A percentile compares a stretch with the other conserved stretches of the same genome.
Conservation (phyloP, 2,888 invertebrate genomes). For the Punctoribates punctum region DNA sequence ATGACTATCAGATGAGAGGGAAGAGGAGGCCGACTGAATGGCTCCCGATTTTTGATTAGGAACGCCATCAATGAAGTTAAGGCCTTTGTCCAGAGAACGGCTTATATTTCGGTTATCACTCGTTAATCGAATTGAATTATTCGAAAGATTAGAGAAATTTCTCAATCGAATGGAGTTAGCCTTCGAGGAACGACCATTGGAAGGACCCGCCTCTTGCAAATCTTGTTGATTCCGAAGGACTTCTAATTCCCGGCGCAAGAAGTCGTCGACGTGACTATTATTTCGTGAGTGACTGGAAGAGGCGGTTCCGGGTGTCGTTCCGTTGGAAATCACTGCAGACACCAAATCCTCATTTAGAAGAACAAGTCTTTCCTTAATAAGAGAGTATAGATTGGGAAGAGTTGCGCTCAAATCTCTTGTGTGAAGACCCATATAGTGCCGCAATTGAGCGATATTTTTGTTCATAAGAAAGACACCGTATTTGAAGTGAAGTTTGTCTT, state of each 20-base stretch:
- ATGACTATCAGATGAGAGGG: constrained; percentile 8
- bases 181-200: too few species aligned
- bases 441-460: constrained; percentile 87
- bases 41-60: neutral
- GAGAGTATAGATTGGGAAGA: constrained; percentile 66
- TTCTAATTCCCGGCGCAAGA: constrained; percentile 3
- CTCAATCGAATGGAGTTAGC: constrained; percentile 5
- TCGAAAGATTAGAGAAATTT: constrained; percentile 1
- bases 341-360: neutral
- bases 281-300: neutral
- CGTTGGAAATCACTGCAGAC: neutral
- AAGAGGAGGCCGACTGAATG: neutral
- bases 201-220: neutral
- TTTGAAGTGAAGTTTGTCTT: constrained; percentile 73
- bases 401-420: constrained; percentile 72
- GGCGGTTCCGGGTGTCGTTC: too few species aligned
- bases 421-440: constrained; percentile 70
- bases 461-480: constrained; percentile 88
- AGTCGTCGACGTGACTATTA: neutral
- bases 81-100: constrained; percentile 48
- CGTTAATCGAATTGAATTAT: neutral
- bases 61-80: constrained; percentile 43
- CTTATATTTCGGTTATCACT: constrained; percentile 42
- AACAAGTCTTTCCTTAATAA: constrained; percentile 51
- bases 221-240: neutral